Percentiles rank a stretch among this genome's conserved stretches.
Conservation (phyloP, 2,888 invertebrate species). For the Holacanthella duospinosa region DNA sequence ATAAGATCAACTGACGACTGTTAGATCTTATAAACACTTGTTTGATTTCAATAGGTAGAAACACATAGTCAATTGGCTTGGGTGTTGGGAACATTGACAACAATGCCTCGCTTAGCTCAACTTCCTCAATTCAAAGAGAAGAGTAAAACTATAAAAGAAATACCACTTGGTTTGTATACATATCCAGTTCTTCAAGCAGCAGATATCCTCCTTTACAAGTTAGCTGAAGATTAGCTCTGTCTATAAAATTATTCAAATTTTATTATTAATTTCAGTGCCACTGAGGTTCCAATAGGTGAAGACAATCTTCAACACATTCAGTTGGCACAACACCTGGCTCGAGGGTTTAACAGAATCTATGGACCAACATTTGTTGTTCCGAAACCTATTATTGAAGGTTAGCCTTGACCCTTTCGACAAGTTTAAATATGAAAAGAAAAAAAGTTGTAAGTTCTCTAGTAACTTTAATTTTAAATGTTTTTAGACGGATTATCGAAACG, state of each 20-base stretch:
- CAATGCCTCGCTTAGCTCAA: conserved; percentile 66
- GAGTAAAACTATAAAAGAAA: conserved; percentile 57
- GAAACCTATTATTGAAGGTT: conserved; percentile 53
- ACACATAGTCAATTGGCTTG: conserved; percentile 80
- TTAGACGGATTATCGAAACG: conserved; percentile 28
- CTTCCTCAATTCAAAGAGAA: conserved; percentile 90
- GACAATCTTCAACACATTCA: conserved; percentile 87
- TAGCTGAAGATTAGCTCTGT: conserved; percentile 38
- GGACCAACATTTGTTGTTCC: conserved; percentile 70
- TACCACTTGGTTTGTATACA: conserved; percentile 72
- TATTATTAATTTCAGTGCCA: conserved; percentile 51
- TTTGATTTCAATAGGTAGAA: no score
- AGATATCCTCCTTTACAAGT: conserved; percentile 88
- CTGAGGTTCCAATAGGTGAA: conserved; percentile 87
- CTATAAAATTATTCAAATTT: no score
- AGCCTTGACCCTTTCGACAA: no score
- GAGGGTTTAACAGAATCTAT: conserved; percentile 66
- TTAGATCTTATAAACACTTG: no score
- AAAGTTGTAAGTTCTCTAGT: no score
- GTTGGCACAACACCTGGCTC: conserved; percentile 65
- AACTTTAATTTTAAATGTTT: no score
- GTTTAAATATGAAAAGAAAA: no score
- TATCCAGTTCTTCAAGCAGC: conserved; percentile 94
- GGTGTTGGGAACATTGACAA: conserved; percentile 72
- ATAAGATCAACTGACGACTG: no score